A percentile compares a stretch with the other conserved stretches of the same genome.
Evolutionary conservation across 2,113 vertebrate genomes (phyloP).

Genomic region (Hippocampus barbouri): DNA sequence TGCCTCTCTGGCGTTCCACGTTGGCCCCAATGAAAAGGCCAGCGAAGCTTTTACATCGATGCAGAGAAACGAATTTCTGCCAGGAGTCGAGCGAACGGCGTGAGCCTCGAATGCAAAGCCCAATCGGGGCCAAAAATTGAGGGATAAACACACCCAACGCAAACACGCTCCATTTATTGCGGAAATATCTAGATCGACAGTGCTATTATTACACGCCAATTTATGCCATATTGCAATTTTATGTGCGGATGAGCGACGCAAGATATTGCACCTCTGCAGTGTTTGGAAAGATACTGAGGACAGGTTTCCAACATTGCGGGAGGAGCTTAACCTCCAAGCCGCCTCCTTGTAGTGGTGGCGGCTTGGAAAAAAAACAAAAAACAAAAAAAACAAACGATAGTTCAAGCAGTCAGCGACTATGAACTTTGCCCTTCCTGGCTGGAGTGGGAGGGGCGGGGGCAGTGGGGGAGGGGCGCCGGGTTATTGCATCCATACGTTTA

Average conservation of each 20-base stretch:
- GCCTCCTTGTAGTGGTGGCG: background rate
- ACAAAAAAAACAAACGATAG: background rate
- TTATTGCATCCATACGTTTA: background rate
- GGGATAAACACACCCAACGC: slow-evolving; percentile 9
- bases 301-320: background rate
- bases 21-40: slow-evolving; percentile 35
- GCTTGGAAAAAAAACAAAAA: background rate
- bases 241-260: background rate
- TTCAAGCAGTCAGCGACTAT: background rate
- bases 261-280: background rate
- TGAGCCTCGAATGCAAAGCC: slow-evolving; percentile 24
- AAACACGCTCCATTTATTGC: slow-evolving; percentile 14
- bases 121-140: slow-evolving; percentile 23
- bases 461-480: background rate
- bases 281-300: background rate
- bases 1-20: slow-evolving; percentile 50
- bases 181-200: slow-evolving; percentile 9
- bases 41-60: slow-evolving; percentile 55
- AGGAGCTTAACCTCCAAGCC: background rate
- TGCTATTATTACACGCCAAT: background rate
- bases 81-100: slow-evolving; percentile 11
- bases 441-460: too few relatives aligned
- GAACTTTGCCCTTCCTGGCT: too few relatives aligned
- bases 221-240: background rate
- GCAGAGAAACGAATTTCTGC: slow-evolving; percentile 44